Base-by-base conservation (phyloP, 1,140 invertebrate genomes). In the Latrodectus geometricus region DNA sequence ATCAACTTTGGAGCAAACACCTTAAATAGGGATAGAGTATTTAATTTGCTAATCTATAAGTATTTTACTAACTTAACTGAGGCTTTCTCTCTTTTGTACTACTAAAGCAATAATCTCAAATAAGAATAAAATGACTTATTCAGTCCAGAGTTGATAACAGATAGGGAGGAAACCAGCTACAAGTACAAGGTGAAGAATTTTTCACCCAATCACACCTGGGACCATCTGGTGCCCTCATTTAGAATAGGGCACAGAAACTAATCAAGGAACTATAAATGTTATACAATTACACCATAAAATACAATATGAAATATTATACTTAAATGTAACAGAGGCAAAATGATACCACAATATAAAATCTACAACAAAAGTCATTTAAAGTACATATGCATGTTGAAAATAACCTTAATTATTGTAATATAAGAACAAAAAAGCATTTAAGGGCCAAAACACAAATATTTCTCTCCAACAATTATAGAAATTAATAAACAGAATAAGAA, bases 141-240 rank as follows among this genome's bases (percentile, higher is more conserved):
- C 54, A 17, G 17, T 11, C 11, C 54, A 61, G 17, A 61, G 11
- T 14, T 61, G 54, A 61, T 61, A 61, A 61, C 54, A 61, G 54
- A 61, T 70, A 81, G 80, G 80, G 73, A 82, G 20, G 17, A 72
- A 61, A 56, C 70, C 80, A 8, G 15, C 68, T 20, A 14, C 52
- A 61, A 61, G 56, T 82, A 15, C 20, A 12, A 17, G 50, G 74
- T 14, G 35, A 35, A 12, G 48, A 54, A 81, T 14, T 81, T n/a
- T n/a, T 50, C 68, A 70, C 78, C 20, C 23, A 15, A 50, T 21
- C 70, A 21, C 17, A 20, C 54, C 81, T n/a, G 8, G 9, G 49
- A 50, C 81, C 81, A 83, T 83, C 81, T 83, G 81, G 81, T 75
- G 54, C 81, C 72, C 79, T 61, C 78, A 80, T 20, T 15, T 15